Percentiles rank a stretch among this genome's conserved stretches.
These are phyloP conservation scores for Lasiurus cinereus DNA, from an alignment of 2,113 vertebrate genomes.

Conservation along the genomic window DNA sequence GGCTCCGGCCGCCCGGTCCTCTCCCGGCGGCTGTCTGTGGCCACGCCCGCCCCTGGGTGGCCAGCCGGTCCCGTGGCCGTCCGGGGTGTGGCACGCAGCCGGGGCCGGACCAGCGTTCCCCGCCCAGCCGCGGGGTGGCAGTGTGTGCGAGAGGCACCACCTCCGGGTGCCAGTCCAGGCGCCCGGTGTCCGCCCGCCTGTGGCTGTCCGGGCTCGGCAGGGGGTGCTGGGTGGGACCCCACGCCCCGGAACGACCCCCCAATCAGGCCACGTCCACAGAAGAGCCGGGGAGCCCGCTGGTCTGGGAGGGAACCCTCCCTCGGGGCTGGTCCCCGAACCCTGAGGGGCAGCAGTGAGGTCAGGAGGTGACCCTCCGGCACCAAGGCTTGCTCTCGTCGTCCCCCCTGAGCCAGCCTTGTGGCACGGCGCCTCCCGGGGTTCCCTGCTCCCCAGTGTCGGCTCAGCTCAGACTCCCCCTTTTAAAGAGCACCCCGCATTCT, in stretches of 20 bases:
- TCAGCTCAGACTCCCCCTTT: not conserved
- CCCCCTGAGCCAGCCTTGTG: not conserved
- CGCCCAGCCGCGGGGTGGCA: not conserved
- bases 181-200: rapidly evolving
- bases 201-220: rapidly evolving
- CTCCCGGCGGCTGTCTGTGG: not conserved
- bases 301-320: not conserved
- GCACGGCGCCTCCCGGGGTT: not conserved
- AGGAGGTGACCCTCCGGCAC: not conserved
- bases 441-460: not conserved
- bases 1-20: not conserved
- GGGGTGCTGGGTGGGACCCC: not conserved
- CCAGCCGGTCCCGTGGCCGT: not conserved
- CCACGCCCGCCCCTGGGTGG: rapidly evolving
- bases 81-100: not conserved
- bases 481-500: rapidly evolving
- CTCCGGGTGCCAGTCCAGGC: not conserved
- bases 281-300: not conserved
- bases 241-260: not conserved
- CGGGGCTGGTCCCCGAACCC: not conserved
- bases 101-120: not conserved
- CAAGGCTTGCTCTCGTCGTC: not conserved
- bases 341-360: not conserved
- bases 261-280: not conserved
- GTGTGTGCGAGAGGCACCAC: not conserved